Evolutionary conservation across 2,888 invertebrate species (phyloP), one percentile per base, ranked within the genome.

Genomic region (Leptinotarsa juncta): DNA sequence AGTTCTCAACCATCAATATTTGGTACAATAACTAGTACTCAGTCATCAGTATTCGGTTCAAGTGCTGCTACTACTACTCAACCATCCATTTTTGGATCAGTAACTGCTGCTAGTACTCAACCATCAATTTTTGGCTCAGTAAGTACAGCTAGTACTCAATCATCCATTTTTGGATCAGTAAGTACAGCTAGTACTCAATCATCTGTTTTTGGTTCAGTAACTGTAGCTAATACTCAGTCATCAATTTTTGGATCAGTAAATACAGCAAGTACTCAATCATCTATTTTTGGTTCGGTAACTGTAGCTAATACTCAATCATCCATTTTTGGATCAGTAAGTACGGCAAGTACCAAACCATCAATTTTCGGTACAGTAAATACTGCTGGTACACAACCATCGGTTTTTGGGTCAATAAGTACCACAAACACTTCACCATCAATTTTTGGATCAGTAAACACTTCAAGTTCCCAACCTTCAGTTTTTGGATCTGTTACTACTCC

Each of bases 161-260:
- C 62, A 32, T 62, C 62, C 5, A 62, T 76, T 48, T 82, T 81
- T 80, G 81, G 78, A 26, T 57, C 76, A 42, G 42, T 74, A 5
- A 72, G 75, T 65, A 70, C 83, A 80, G 78, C 83, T 70, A 69
- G 62, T 70, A 26, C 66, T 20, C n/a, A 49, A 15, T 42, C 65
- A 32, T 42, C 66, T 42, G 53, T 32, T 26, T 26, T 57, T 67
- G 66, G 32, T 67, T 65, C 67, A 16, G 51, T 50, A 42, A 18
- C 65, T 15, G 26, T 50, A 23, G 16, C 75, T 32, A 16, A 73
- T 42, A 66, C 73, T 26, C 48, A 67, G n/a, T 16, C 70, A 20
- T 65, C 74, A 10, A 32, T 70, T 51, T 74, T 71, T 26, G 71
- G 67, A 60, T 20, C 42, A 42, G 42, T 42, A 42, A 42, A 10